phyloP scores from a whole-genome alignment of 2,888 invertebrate species.

The Pyrocoelia pectoralis region DNA sequence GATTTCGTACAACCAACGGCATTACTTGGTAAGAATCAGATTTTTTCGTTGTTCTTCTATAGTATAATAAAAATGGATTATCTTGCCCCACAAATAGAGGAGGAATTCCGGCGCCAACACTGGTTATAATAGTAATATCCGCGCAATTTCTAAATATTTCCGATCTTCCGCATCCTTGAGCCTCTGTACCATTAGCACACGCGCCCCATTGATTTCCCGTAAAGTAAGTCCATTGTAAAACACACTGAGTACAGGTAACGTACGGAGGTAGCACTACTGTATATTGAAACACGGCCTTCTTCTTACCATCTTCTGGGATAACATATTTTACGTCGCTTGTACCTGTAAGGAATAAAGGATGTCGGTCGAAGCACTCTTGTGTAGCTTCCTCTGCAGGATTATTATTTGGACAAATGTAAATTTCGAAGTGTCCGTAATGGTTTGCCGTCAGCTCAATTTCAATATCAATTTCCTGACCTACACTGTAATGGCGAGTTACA shows the following conservation, averaged over 20 bases:
- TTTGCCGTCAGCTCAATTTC: slow-evolving; percentile 90
- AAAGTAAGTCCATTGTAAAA: slow-evolving; percentile 92
- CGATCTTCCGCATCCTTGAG: slow-evolving; percentile 88
- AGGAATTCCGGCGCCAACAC: slow-evolving; percentile 76
- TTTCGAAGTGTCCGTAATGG: slow-evolving; percentile 86
- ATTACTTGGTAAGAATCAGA: slow-evolving; percentile 71
- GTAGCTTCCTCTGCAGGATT: slow-evolving; percentile 79
- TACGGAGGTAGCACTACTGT: slow-evolving; percentile 81
- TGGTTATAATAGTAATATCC: slow-evolving; percentile 83
- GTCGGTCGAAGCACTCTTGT: slow-evolving; percentile 85
- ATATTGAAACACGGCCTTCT: slow-evolving; percentile 65
- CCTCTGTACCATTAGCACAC: slow-evolving; percentile 85
- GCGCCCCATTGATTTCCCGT: slow-evolving; percentile 95
- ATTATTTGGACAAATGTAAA: slow-evolving; percentile 86
- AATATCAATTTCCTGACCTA: slow-evolving; percentile 87
- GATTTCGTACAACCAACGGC: slow-evolving; percentile 81
- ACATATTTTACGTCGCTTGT: slow-evolving; percentile 65
- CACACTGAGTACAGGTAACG: slow-evolving; percentile 87
- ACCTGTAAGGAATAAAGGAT: slow-evolving; percentile 77
- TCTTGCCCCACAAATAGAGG: slow-evolving; percentile 73
- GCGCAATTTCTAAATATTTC: slow-evolving; percentile 94
- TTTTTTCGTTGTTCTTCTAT: slow-evolving; percentile 69
- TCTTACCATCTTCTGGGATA: slow-evolving; percentile 55
- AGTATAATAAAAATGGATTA: slow-evolving; percentile 81
- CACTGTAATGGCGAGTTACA: slow-evolving; percentile 80